Conservation (phyloP, 2,797 vertebrate species). For the Gymnoscopelus braueri region DNA sequence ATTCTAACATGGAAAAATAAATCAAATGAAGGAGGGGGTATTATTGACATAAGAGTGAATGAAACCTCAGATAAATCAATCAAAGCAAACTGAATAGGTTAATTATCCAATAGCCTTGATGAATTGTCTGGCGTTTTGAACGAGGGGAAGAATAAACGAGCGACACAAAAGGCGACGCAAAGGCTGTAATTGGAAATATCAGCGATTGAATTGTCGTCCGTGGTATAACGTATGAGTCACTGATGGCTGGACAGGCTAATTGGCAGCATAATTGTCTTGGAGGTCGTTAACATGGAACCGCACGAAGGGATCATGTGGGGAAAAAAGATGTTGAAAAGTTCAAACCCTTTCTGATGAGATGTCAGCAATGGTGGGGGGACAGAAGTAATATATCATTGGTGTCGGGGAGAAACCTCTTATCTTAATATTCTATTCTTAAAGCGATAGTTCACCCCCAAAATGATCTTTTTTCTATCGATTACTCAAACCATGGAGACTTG, state of each 20-base stretch:
- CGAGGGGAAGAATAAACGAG: conserved; percentile 52
- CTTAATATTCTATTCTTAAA: too few species aligned
- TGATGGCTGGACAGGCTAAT: conserved; percentile 63
- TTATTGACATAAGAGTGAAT: conserved; percentile 18
- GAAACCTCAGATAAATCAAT: conserved; percentile 51
- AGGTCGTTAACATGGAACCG: conserved; percentile 43
- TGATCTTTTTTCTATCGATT: too few species aligned
- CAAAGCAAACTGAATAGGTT: conserved; percentile 65
- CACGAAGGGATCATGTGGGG: background rate
- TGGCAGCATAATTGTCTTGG: conserved; percentile 52
- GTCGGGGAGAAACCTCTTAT: too few species aligned
- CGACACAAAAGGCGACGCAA: conserved; percentile 10
- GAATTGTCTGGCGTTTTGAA: conserved; percentile 29
- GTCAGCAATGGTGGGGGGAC: too few species aligned
- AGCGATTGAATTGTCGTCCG: conserved; percentile 30
- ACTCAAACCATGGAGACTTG: too few species aligned
- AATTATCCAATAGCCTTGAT: conserved; percentile 70
- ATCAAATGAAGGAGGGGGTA: background rate
- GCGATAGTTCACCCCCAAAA: too few species aligned
- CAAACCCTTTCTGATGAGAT: too few species aligned
- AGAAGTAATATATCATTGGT: too few species aligned
- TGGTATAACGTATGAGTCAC: conserved; percentile 65
- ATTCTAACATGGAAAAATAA: background rate
- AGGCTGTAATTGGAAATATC: conserved; percentile 45
- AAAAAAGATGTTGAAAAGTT: too few species aligned